phyloP scores from a whole-genome alignment of 1,140 invertebrate genomes.

The Mizuhopecten yessoensis region DNA sequence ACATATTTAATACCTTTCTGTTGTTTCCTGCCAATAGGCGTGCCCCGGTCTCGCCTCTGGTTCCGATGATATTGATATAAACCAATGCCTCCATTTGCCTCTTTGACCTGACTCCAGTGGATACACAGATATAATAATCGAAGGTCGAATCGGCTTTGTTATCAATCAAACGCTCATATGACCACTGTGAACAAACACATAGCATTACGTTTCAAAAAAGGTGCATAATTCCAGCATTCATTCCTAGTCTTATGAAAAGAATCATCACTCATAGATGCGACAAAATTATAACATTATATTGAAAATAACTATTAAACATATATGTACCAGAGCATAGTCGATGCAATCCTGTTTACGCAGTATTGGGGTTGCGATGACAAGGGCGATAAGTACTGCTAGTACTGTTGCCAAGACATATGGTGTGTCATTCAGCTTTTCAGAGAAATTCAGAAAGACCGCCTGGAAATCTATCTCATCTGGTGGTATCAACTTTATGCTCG shows the following conservation, averaged over 20 bases:
- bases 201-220: too few species aligned
- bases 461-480: constrained; percentile 4
- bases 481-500: not conserved
- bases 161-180: not conserved
- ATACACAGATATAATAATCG: constrained; percentile 7
- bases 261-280: too few species aligned
- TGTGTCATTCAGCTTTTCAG: not conserved
- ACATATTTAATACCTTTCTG: not conserved
- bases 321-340: not conserved
- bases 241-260: too few species aligned
- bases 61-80: not conserved
- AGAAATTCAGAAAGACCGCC: not conserved
- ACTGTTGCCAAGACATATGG: not conserved
- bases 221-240: too few species aligned
- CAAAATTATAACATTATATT: too few species aligned
- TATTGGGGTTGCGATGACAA: not conserved
- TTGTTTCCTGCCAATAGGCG: not conserved
- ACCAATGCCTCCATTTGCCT: not conserved
- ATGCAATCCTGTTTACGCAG: not conserved
- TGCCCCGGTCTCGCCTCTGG: not conserved
- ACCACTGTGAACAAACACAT: not conserved
- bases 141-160: not conserved
- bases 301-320: too few species aligned
- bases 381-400: not conserved
- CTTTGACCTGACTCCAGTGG: not conserved